Conservation (phyloP, 2,113 vertebrate genomes). For the Rhynchopsitta pachyrhyncha region DNA sequence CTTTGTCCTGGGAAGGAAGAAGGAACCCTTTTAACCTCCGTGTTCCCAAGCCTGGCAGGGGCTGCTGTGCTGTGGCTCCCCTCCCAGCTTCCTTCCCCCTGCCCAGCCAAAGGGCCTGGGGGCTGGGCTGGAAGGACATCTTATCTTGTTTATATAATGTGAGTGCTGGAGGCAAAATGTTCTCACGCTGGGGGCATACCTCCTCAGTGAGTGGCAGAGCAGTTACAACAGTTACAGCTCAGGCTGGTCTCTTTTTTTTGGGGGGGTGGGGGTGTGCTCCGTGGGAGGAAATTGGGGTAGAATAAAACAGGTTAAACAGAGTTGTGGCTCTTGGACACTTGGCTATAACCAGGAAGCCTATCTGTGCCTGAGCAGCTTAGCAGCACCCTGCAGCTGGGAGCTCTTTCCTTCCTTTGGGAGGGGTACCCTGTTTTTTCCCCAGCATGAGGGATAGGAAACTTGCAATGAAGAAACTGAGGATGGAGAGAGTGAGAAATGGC, state of each 20-base stretch:
- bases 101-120: not conserved
- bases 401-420: not conserved
- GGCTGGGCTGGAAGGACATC: not conserved
- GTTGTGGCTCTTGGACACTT: not conserved
- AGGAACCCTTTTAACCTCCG: not conserved
- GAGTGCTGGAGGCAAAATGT: not conserved
- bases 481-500: not conserved
- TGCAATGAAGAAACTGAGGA: not conserved
- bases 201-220: fast-evolving
- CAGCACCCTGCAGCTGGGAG: not conserved
- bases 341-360: not conserved
- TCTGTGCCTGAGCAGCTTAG: fast-evolving
- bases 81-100: slow-evolving; percentile 43
- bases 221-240: fast-evolving
- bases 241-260: not conserved
- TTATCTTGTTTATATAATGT: slow-evolving; percentile 23
- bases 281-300: not conserved
- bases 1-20: slow-evolving; percentile 17
- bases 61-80: not conserved
- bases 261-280: not conserved
- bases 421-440: not conserved
- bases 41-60: not conserved
- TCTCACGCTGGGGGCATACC: not conserved
- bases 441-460: not conserved
- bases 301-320: not conserved